phyloP scores from a whole-genome alignment of 2,888 invertebrate genomes.

The Neuroscelio doddi region DNA sequence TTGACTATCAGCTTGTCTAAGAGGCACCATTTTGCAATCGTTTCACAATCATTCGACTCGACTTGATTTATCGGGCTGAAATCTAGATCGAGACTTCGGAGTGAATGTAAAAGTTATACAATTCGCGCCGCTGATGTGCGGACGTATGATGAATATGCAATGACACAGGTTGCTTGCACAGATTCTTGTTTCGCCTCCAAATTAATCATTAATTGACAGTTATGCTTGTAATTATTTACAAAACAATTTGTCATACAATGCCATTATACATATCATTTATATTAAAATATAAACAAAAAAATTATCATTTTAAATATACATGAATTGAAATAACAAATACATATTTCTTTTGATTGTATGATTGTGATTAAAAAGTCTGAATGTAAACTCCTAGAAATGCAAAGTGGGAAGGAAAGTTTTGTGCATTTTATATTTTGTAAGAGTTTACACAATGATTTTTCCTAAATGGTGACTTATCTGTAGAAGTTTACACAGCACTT shows the following conservation, averaged over 20 bases:
- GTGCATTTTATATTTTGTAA: too few species aligned
- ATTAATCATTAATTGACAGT: neutral
- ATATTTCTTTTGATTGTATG: too few species aligned
- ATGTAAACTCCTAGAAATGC: too few species aligned
- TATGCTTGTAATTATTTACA: neutral
- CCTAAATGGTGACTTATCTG: too few species aligned
- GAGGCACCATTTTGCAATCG: slow-evolving; percentile 45
- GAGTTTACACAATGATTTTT: too few species aligned
- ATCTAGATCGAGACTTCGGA: slow-evolving; percentile 42
- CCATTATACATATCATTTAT: too few species aligned
- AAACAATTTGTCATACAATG: neutral
- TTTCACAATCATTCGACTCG: slow-evolving; percentile 46
- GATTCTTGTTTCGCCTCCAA: neutral
- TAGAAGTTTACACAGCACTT: too few species aligned
- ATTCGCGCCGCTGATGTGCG: slow-evolving; percentile 26
- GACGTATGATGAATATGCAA: slow-evolving; percentile 32
- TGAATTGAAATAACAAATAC: too few species aligned
- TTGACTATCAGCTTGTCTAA: slow-evolving; percentile 46
- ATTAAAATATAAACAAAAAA: too few species aligned
- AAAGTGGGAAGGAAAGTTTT: too few species aligned
- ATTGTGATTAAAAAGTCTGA: too few species aligned
- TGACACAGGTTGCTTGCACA: slow-evolving; percentile 12
- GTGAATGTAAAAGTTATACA: slow-evolving; percentile 47
- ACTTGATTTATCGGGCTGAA: slow-evolving; percentile 48
- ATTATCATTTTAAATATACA: too few species aligned